A percentile compares a stretch with the other conserved stretches of the same genome.
phyloP scores from a whole-genome alignment of 2,888 invertebrate genomes.

The Erebia ligea region DNA sequence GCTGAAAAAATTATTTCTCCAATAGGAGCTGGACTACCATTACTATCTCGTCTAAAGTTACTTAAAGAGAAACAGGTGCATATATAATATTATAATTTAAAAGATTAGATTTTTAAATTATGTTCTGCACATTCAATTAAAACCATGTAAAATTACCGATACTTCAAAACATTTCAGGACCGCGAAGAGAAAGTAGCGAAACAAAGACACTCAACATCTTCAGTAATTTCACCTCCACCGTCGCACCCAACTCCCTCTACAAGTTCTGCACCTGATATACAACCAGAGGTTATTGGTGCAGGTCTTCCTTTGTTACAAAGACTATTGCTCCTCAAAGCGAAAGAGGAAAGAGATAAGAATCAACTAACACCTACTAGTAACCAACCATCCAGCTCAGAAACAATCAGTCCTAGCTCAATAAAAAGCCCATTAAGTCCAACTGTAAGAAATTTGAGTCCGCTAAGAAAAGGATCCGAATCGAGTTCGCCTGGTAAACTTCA shows the following conservation, averaged over 20 bases:
- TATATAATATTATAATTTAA: conserved; percentile 1
- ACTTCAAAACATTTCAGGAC: conserved; percentile 57
- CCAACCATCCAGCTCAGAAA: conserved; percentile 78
- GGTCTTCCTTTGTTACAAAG: conserved; percentile 90
- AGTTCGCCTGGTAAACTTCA: conserved; percentile 78
- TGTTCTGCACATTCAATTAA: not conserved
- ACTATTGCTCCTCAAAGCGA: conserved; percentile 88
- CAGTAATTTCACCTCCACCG: conserved; percentile 70
- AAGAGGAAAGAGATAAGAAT: conserved; percentile 85
- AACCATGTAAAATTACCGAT: not conserved
- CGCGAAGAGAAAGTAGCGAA: conserved; percentile 79
- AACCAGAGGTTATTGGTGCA: conserved; percentile 86
- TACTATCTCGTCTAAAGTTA: conserved; percentile 89
- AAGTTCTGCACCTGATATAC: conserved; percentile 81
- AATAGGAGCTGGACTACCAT: conserved; percentile 92
- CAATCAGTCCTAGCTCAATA: conserved; percentile 77
- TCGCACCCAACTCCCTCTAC: conserved; percentile 84
- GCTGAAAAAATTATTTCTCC: conserved; percentile 86
- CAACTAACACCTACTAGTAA: conserved; percentile 74
- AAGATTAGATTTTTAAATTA: not conserved
- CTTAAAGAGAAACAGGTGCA: conserved; percentile 92
- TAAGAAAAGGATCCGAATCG: conserved; percentile 78
- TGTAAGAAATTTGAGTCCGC: conserved; percentile 75
- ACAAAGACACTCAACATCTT: conserved; percentile 70
- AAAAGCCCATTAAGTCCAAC: conserved; percentile 80